A percentile compares a stretch with the other conserved stretches of the same genome.
phyloP scores from a whole-genome alignment of 2,888 invertebrate species.

The Nemotelus nigrinus region DNA sequence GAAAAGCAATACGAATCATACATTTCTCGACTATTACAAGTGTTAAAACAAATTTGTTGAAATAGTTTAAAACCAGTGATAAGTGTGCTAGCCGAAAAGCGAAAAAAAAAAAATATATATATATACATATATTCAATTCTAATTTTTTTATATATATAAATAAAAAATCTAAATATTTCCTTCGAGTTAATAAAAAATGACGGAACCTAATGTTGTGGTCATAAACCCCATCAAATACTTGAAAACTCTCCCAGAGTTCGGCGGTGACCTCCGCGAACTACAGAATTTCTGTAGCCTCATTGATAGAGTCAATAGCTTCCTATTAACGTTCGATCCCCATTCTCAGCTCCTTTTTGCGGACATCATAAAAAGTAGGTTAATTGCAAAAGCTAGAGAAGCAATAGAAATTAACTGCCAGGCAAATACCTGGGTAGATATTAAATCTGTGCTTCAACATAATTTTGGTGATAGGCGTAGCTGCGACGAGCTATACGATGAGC shows the following conservation, averaged over 20 bases:
- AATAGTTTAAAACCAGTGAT: too few species aligned
- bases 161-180: too few species aligned
- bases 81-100: too few species aligned
- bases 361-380: conserved; percentile 17
- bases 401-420: conserved; percentile 33
- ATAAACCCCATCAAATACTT: conserved; percentile 16
- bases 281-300: conserved; percentile 5
- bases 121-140: too few species aligned
- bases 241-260: neutral
- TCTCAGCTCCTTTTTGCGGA: neutral
- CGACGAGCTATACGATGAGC: neutral
- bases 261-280: neutral
- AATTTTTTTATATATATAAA: too few species aligned
- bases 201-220: too few species aligned
- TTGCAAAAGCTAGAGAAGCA: conserved; percentile 29
- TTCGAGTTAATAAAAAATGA: too few species aligned
- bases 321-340: neutral
- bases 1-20: too few species aligned
- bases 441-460: conserved; percentile 4
- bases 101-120: too few species aligned
- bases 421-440: conserved; percentile 24
- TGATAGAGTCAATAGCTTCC: neutral
- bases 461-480: conserved; percentile 18
- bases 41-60: too few species aligned
- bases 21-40: too few species aligned